phyloP scores from a whole-genome alignment of 2,113 vertebrate species.

The Mola mola region DNA sequence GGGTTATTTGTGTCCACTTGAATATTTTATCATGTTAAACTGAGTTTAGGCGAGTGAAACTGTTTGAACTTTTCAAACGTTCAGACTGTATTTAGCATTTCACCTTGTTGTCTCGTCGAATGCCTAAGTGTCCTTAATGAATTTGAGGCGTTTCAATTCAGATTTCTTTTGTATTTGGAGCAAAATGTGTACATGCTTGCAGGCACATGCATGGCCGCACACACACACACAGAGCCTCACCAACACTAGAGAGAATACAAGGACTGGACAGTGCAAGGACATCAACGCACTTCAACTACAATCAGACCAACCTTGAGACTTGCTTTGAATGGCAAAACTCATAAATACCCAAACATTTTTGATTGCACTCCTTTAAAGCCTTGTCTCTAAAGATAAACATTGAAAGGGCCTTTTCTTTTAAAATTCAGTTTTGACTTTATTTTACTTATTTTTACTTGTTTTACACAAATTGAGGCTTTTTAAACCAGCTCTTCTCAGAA shows the following conservation, averaged over 20 bases:
- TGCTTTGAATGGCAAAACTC: constrained; percentile 62
- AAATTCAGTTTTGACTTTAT: constrained; percentile 14
- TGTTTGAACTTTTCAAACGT: constrained; percentile 59
- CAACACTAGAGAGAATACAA: constrained; percentile 68
- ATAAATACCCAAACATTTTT: constrained; percentile 68
- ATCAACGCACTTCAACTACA: constrained; percentile 67
- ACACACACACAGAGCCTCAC: constrained; percentile 37
- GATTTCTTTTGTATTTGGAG: constrained; percentile 53
- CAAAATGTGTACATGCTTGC: constrained; percentile 49
- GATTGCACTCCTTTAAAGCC: constrained; percentile 52
- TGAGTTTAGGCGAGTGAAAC: constrained; percentile 47
- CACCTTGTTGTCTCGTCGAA: constrained; percentile 60
- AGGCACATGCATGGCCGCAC: constrained; percentile 28
- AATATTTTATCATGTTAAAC: constrained; percentile 42
- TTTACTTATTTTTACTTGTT: constrained; percentile 53
- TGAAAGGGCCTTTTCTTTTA: constrained; percentile 25
- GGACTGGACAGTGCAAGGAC: constrained; percentile 77
- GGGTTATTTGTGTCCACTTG: constrained; percentile 29
- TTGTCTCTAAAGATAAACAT: constrained; percentile 62
- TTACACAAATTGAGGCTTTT: constrained; percentile 24
- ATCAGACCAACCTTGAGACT: constrained; percentile 72
- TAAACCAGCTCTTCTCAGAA: constrained; percentile 27
- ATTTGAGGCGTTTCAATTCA: constrained; percentile 55
- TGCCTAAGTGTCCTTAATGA: constrained; percentile 58
- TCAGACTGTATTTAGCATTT: constrained; percentile 56